phyloP scores from a whole-genome alignment of 37 sponge, comb jelly and placozoan species.

The Lycopodina hypogea region DNA sequence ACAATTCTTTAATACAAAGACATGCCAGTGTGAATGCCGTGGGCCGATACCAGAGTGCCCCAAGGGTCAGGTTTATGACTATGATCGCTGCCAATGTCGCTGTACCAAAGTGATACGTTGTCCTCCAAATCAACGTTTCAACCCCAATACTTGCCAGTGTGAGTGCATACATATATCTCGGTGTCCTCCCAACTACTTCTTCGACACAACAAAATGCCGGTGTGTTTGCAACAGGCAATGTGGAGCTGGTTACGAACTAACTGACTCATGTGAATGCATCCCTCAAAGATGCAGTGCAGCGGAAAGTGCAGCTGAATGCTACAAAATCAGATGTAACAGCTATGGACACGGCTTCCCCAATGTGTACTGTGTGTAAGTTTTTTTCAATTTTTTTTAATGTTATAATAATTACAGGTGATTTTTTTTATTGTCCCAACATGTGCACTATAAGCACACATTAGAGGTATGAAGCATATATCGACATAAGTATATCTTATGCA shows the following conservation, averaged over 20 bases:
- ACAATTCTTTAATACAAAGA: slow-evolving; percentile 14
- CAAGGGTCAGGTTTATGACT: slow-evolving; percentile 2
- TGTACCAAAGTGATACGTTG: not conserved
- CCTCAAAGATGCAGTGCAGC: not conserved
- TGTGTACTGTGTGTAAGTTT: not conserved
- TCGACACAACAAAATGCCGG: not conserved
- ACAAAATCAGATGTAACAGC: not conserved
- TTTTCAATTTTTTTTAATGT: too few species aligned
- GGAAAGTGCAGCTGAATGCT: not conserved
- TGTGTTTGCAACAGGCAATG: slow-evolving; percentile 4
- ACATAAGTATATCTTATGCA: too few species aligned
- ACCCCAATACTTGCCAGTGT: not conserved
- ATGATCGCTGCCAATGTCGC: slow-evolving; percentile 19
- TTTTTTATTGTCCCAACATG: too few species aligned
- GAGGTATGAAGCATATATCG: too few species aligned
- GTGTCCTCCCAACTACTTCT: too few species aligned
- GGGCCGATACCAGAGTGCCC: not conserved
- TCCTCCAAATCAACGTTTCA: too few species aligned
- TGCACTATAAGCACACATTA: too few species aligned
- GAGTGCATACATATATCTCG: too few species aligned
- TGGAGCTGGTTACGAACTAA: not conserved
- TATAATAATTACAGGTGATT: too few species aligned
- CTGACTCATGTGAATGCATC: not conserved
- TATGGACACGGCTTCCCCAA: not conserved
- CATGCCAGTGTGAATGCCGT: slow-evolving; percentile 36